Base-by-base conservation (phyloP, 2,888 invertebrate genomes). In the Neocrepidodera transversa region DNA sequence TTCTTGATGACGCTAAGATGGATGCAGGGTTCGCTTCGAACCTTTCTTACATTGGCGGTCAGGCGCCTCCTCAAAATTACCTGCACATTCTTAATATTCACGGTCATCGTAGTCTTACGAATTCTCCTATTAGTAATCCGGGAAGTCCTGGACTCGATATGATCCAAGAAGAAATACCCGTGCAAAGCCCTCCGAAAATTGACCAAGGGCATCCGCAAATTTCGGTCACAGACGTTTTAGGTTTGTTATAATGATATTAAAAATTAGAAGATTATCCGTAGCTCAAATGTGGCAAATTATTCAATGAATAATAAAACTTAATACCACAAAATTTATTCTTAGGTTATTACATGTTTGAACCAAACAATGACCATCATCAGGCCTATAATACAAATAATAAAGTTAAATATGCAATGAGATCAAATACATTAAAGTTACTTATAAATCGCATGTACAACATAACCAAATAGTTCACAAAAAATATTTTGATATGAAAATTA, bases 151-250 rank as follows among this genome's bases (percentile, higher is more conserved):
- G 84, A 2, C 75, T 92, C 56, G 91, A 90, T 72, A 92, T 92
- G 85, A 92, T 92, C 45, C 91, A 89, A 76, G 88, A 88, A 73
- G 88, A 88, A 74, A 87, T 88, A 45, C 82, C 83, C 0, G 79
- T 72, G 74, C 63, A 58, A 77, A 71, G 61, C 76, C 63, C 76
- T 77, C 18, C 74, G 78, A 81, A 76, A 10, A 73, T 5, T 71
- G 75, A 18, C 73, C 68, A 64, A 18, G 68, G 73, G 1, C 87
- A 91, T 76, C 95, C 96, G 0, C 94, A 94, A 78, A 96, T 96
- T 61, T 95, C 93, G 68, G 85, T 96, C 7, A 96, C 96, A 0
- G 95, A 96, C 76, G 94, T 95, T 51, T 84, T 92, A 52, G 95
- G 95, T 76, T 63, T 68, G 67, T 47, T n/a, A n/a, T n/a, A n/a